phyloP scores from a whole-genome alignment of 2,113 vertebrate species.

The Spea multiplicata region DNA sequence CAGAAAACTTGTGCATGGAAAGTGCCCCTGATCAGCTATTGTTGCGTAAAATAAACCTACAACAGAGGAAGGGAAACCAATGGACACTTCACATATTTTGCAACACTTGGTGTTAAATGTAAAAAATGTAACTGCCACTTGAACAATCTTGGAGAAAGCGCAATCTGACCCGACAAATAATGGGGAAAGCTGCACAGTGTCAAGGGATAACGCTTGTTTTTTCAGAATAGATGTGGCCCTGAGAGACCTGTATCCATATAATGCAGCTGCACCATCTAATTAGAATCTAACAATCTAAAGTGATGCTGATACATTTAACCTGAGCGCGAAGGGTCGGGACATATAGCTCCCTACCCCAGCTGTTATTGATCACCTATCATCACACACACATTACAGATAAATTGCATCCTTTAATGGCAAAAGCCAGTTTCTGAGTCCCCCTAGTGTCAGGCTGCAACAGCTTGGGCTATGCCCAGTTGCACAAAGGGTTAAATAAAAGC shows the following conservation, averaged over 20 bases:
- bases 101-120: too few relatives aligned
- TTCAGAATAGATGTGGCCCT: conserved; percentile 3
- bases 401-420: background rate
- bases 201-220: conserved; percentile 23
- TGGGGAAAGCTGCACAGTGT: background rate
- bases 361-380: background rate
- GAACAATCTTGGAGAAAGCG: background rate
- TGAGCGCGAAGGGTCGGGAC: too few relatives aligned
- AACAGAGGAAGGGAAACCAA: too few relatives aligned
- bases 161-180: background rate
- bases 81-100: too few relatives aligned
- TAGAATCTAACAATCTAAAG: background rate
- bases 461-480: background rate
- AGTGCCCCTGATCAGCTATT: too few relatives aligned
- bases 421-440: background rate
- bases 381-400: background rate
- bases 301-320: background rate
- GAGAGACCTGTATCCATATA: background rate
- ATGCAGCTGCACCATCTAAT: background rate
- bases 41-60: too few relatives aligned
- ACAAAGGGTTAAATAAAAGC: background rate
- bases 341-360: too few relatives aligned
- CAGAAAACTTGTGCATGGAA: too few relatives aligned
- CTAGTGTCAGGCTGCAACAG: background rate
- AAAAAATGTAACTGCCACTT: too few relatives aligned